phyloP scores from a whole-genome alignment of 2,888 invertebrate genomes.

The Pristionchus arcanus region DNA sequence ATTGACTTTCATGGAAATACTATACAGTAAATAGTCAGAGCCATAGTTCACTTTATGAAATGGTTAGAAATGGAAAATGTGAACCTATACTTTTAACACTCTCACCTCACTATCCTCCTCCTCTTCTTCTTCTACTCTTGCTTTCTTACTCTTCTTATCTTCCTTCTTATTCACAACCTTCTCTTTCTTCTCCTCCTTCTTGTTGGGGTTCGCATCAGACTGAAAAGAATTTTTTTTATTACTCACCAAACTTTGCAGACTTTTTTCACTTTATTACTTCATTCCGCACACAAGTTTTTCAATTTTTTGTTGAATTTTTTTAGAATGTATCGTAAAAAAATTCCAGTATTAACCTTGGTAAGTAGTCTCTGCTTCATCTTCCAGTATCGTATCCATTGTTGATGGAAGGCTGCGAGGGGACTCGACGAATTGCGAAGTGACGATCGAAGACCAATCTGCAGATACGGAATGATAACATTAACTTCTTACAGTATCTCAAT shows the following conservation, averaged over 20 bases:
- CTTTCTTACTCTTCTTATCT: constrained; percentile 2
- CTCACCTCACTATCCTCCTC: constrained; percentile 23
- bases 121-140: neutral
- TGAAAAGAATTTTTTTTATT: neutral
- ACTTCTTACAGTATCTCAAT: neutral
- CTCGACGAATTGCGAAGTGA: constrained; percentile 65
- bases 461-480: neutral
- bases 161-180: constrained; percentile 38
- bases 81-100: neutral
- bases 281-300: no score
- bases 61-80: neutral
- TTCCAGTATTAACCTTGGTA: neutral
- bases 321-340: neutral
- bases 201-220: constrained; percentile 26
- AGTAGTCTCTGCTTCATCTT: constrained; percentile 63
- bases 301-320: no score
- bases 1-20: neutral
- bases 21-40: no score
- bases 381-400: constrained; percentile 70
- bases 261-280: neutral
- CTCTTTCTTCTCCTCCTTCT: constrained; percentile 42
- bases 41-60: no score
- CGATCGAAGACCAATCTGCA: constrained; percentile 65
- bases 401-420: constrained; percentile 66
- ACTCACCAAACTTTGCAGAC: neutral